Percentiles rank a stretch among this genome's conserved stretches.
Conservation (phyloP, 2,888 invertebrate species). For the Antheraea yamamai region DNA sequence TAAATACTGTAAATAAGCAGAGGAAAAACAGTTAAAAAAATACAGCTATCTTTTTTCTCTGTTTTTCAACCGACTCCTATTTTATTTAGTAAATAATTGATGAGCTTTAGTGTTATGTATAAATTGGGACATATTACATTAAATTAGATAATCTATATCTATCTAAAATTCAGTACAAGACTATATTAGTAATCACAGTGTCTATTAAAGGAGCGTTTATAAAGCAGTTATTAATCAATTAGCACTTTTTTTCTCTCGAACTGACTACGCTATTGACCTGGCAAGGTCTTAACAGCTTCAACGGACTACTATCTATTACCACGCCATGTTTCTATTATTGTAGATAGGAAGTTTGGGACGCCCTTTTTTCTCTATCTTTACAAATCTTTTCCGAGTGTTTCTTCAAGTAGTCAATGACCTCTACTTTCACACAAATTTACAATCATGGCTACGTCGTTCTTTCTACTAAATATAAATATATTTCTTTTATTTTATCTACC, state of each 20-base stretch:
- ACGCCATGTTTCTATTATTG: neutral
- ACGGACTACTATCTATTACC: neutral
- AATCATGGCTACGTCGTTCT: neutral
- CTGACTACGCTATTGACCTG: too few relatives aligned
- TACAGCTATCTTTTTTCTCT: too few relatives aligned
- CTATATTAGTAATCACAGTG: neutral
- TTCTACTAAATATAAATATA: neutral
- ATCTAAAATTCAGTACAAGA: neutral
- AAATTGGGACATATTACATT: neutral
- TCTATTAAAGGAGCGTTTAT: neutral
- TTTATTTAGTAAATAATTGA: too few relatives aligned
- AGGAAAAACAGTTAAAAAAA: too few relatives aligned
- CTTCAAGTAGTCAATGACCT: neutral
- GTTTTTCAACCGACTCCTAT: too few relatives aligned
- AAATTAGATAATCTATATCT: neutral
- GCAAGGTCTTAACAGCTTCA: too few relatives aligned
- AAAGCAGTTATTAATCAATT: neutral
- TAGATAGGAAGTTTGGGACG: neutral
- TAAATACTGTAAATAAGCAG: too few relatives aligned
- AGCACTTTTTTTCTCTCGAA: neutral
- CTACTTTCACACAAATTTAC: neutral
- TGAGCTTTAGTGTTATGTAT: too few relatives aligned
- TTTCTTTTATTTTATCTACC: neutral
- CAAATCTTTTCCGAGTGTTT: neutral
- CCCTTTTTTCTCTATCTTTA: neutral